These are phyloP conservation scores for Potamarius usumacintae DNA, from an alignment of 2,113 vertebrate genomes.

Conservation along the genomic window DNA sequence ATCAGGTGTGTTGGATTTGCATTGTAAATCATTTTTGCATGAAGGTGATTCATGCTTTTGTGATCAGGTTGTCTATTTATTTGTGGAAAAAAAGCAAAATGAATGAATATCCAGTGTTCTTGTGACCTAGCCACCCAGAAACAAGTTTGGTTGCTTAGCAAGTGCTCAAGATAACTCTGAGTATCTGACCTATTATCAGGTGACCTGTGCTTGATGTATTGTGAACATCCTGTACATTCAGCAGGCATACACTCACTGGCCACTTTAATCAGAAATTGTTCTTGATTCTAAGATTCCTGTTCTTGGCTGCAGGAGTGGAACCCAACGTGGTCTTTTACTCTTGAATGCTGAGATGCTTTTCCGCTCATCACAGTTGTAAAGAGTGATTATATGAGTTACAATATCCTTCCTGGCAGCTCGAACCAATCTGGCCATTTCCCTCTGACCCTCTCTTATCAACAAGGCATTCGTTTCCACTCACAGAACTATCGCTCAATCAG, in stretches of 20 bases:
- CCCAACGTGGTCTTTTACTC: too few species aligned
- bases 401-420: too few species aligned
- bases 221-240: background rate
- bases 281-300: too few species aligned
- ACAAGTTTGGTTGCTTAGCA: background rate
- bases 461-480: too few species aligned
- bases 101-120: background rate
- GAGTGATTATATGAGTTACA: too few species aligned
- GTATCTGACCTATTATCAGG: background rate
- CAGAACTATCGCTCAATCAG: too few species aligned
- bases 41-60: background rate
- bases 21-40: background rate
- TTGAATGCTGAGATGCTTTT: too few species aligned
- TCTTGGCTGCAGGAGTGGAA: too few species aligned
- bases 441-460: too few species aligned
- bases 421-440: too few species aligned
- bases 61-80: background rate
- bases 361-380: too few species aligned
- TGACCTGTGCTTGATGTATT: background rate
- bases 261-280: too few species aligned
- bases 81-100: background rate
- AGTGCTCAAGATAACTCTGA: background rate
- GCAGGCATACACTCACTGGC: background rate
- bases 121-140: background rate
- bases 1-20: slow-evolving; percentile 9